These are phyloP conservation scores for Siniperca undulata DNA, from an alignment of 2,797 vertebrate genomes.

Conservation along the genomic window DNA sequence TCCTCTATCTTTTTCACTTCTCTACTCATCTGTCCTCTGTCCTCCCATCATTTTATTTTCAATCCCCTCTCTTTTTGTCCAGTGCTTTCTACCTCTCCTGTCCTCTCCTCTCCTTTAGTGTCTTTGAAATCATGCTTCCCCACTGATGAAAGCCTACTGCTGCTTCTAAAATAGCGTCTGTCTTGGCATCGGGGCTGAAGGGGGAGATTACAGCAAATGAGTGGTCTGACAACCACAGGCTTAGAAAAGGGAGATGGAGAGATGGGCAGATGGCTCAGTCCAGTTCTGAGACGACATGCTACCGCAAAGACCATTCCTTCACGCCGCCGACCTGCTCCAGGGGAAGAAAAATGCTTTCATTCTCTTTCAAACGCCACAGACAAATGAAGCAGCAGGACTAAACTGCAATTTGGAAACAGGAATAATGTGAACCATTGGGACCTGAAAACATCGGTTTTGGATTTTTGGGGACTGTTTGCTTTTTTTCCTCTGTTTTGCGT, in stretches of 20 bases:
- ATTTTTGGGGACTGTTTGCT: slow-evolving; percentile 62
- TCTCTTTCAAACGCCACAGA: slow-evolving; percentile 72
- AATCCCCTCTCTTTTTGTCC: slow-evolving; percentile 10
- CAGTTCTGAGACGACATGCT: slow-evolving; percentile 54
- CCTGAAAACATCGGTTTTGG: slow-evolving; percentile 66
- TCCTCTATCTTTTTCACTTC: slow-evolving; percentile 18
- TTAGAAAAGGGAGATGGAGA: slow-evolving; percentile 66
- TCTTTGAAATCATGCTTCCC: slow-evolving; percentile 52
- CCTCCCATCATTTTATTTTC: slow-evolving; percentile 17
- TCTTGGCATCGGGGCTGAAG: slow-evolving; percentile 60
- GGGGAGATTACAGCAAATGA: slow-evolving; percentile 82
- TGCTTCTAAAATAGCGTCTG: slow-evolving; percentile 77
- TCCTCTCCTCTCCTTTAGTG: slow-evolving; percentile 22
- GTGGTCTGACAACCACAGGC: slow-evolving; percentile 78
- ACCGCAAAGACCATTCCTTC: slow-evolving; percentile 67
- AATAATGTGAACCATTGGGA: slow-evolving; percentile 67
- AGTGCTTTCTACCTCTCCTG: neutral
- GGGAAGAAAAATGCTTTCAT: slow-evolving; percentile 69
- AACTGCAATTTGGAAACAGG: slow-evolving; percentile 76
- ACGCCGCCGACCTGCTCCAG: slow-evolving; percentile 63
- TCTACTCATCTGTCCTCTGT: slow-evolving; percentile 54
- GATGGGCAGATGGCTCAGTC: slow-evolving; percentile 76
- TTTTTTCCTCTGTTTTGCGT: slow-evolving; percentile 63
- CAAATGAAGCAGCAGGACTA: slow-evolving; percentile 64
- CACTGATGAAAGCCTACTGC: slow-evolving; percentile 67